Percentiles rank a stretch among this genome's conserved stretches.
These are phyloP conservation scores for Agrochola circellaris DNA, from an alignment of 2,888 invertebrate species.

Conservation along the genomic window DNA sequence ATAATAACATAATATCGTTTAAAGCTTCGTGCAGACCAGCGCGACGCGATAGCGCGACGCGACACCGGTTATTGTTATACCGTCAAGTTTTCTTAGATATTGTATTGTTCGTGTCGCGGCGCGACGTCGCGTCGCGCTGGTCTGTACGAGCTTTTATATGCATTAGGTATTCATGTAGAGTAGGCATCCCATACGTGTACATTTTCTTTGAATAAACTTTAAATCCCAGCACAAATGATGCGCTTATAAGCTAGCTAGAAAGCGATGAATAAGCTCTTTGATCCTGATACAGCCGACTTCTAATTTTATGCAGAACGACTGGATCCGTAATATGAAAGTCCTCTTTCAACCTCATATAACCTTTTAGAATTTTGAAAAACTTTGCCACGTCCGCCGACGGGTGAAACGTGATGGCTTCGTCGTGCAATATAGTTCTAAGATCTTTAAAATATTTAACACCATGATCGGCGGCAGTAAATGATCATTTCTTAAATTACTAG, in stretches of 20 bases:
- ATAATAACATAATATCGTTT: background rate
- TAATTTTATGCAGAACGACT: slow-evolving; percentile 40
- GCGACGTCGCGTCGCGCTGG: too few relatives aligned
- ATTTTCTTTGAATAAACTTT: slow-evolving; percentile 25
- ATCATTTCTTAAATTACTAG: background rate
- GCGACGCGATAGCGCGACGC: too few relatives aligned
- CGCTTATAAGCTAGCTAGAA: slow-evolving; percentile 11
- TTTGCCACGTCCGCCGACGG: background rate
- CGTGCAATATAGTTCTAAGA: background rate
- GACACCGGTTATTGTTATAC: too few relatives aligned
- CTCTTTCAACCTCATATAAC: slow-evolving; percentile 2
- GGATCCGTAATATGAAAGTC: slow-evolving; percentile 20
- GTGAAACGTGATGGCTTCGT: too few relatives aligned
- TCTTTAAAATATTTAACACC: background rate
- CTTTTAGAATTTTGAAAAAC: slow-evolving; percentile 3
- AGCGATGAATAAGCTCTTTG: slow-evolving; percentile 47
- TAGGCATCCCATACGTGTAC: background rate
- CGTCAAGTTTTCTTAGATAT: too few relatives aligned
- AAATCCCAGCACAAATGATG: slow-evolving; percentile 21
- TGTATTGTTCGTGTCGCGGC: too few relatives aligned
- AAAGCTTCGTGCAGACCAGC: too few relatives aligned
- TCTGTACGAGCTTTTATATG: too few relatives aligned
- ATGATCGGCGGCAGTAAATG: background rate
- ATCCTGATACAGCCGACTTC: slow-evolving; percentile 25
- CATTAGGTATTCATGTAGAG: background rate